A percentile compares a stretch with the other conserved stretches of the same genome.
These are phyloP conservation scores for Leuciscus idus DNA, from an alignment of 2,113 vertebrate genomes.

Conservation along the genomic window DNA sequence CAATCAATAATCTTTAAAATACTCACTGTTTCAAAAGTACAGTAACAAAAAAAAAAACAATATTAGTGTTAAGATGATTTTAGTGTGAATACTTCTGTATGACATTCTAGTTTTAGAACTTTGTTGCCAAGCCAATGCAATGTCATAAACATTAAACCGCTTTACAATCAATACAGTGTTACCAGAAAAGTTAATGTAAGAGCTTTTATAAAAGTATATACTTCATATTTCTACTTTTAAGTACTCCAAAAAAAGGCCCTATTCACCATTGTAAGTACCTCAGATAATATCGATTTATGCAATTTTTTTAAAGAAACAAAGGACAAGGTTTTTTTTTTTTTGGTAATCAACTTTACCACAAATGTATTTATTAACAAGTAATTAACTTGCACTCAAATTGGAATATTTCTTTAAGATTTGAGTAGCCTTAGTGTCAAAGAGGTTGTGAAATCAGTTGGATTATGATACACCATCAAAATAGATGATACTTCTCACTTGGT, in stretches of 20 bases:
- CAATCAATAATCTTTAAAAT: background rate
- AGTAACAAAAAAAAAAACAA: background rate
- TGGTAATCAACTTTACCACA: background rate
- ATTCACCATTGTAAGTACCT: background rate
- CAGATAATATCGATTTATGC: background rate
- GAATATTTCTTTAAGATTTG: background rate
- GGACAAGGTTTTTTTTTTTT: background rate
- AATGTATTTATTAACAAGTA: too few relatives aligned
- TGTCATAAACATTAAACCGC: background rate
- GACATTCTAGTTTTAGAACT: background rate
- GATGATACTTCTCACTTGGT: background rate
- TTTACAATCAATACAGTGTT: too few relatives aligned
- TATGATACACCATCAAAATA: constrained; percentile 19
- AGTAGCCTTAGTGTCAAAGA: constrained; percentile 16
- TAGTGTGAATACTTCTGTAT: background rate
- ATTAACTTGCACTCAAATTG: background rate
- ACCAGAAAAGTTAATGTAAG: background rate
- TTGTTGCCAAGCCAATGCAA: background rate
- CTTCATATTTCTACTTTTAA: background rate
- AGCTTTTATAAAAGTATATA: background rate
- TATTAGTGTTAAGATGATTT: background rate
- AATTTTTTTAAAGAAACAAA: background rate
- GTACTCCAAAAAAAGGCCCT: background rate
- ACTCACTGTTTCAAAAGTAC: background rate
- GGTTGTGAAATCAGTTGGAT: constrained; percentile 12